Conservation (phyloP, 1,140 invertebrate genomes). For the Hydropsyche tenuis region DNA sequence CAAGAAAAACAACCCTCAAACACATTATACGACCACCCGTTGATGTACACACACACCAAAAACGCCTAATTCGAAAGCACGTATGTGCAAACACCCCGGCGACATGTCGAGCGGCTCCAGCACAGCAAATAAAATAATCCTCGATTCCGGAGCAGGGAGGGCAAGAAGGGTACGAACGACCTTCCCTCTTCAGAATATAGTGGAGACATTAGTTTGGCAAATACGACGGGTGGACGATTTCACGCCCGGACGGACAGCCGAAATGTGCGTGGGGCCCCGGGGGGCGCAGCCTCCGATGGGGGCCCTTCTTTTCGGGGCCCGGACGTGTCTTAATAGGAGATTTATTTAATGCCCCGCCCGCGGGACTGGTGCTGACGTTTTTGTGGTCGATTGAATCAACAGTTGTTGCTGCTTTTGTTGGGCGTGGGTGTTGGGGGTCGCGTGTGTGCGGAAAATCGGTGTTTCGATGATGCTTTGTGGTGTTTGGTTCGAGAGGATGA, state of each 20-base stretch:
- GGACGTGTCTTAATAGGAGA: constrained; percentile 45
- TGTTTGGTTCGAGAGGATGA: too few species aligned
- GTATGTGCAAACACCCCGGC: constrained; percentile 29
- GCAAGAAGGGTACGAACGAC: background rate
- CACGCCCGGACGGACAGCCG: constrained; percentile 43
- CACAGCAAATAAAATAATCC: constrained; percentile 27
- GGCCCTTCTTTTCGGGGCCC: constrained; percentile 11
- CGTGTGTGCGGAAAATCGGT: too few species aligned
- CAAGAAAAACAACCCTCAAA: too few species aligned
- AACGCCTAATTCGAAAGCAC: constrained; percentile 12
- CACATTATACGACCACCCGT: too few species aligned
- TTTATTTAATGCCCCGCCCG: constrained; percentile 45
- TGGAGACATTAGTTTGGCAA: constrained; percentile 48
- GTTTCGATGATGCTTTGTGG: too few species aligned
- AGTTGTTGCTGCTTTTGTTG: constrained; percentile 34
- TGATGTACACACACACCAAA: too few species aligned
- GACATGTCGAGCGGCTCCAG: background rate
- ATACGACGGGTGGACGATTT: constrained; percentile 46
- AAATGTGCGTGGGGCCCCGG: constrained; percentile 24
- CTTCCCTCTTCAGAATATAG: constrained; percentile 34
- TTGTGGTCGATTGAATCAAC: constrained; percentile 47
- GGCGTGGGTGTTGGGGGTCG: background rate
- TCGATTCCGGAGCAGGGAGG: background rate
- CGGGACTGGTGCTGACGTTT: constrained; percentile 37
- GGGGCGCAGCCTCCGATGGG: constrained; percentile 18